A percentile compares a stretch with the other conserved stretches of the same genome.
These are phyloP conservation scores for Indicator maculatus DNA, from an alignment of 2,113 vertebrate genomes.

Conservation along the genomic window DNA sequence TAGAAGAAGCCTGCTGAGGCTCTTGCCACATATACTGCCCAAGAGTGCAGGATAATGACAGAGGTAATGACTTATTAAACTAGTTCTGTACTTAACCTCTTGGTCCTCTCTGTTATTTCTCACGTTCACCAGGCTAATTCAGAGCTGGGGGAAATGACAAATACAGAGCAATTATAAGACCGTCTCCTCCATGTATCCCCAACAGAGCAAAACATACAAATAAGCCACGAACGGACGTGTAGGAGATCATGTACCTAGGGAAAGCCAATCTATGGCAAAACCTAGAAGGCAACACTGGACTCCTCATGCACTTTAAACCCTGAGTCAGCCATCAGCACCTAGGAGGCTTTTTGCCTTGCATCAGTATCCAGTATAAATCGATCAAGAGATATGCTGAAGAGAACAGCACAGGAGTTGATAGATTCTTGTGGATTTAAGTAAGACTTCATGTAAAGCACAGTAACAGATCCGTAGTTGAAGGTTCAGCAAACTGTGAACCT, in stretches of 20 bases:
- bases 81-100: neutral
- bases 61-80: neutral
- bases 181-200: neutral
- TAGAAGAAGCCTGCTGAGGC: neutral
- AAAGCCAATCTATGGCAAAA: neutral
- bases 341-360: neutral
- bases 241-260: neutral
- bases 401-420: neutral
- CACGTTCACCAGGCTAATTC: neutral
- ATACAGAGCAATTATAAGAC: neutral
- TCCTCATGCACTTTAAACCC: neutral
- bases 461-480: neutral
- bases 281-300: neutral
- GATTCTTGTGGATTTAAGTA: neutral
- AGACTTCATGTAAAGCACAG: neutral
- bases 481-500: neutral
- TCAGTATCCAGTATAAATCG: neutral
- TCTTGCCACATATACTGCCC: neutral
- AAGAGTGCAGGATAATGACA: neutral
- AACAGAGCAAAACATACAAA: neutral
- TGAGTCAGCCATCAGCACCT: neutral
- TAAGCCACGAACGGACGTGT: neutral
- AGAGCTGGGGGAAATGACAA: neutral
- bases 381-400: neutral
- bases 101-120: neutral